A percentile compares a stretch with the other conserved stretches of the same genome.
These are phyloP conservation scores for Bettongia penicillata DNA, from an alignment of 2,113 vertebrate genomes.

Conservation along the genomic window DNA sequence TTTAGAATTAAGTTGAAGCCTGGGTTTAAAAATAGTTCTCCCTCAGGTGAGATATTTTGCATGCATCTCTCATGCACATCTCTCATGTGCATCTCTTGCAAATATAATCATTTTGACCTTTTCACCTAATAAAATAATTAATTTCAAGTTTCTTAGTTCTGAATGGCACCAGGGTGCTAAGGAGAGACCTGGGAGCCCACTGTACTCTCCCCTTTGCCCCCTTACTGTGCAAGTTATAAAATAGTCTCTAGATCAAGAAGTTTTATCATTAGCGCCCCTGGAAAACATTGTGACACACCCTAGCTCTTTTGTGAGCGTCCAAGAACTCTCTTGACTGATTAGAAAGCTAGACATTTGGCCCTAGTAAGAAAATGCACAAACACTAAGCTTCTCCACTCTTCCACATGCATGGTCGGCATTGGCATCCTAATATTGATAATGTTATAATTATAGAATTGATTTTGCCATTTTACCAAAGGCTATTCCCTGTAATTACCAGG, in stretches of 20 bases:
- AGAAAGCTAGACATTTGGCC: not conserved
- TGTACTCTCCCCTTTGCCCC: not conserved
- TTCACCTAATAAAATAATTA: not conserved
- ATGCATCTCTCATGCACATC: not conserved
- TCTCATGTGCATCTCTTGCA: not conserved
- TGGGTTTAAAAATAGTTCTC: not conserved
- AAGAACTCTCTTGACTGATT: not conserved
- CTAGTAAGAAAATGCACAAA: not conserved
- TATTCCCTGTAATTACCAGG: not conserved
- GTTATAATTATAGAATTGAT: not conserved
- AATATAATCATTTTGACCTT: not conserved
- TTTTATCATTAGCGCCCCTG: not conserved
- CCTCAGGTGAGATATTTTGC: not conserved
- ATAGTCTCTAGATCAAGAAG: not conserved
- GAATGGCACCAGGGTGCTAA: not conserved
- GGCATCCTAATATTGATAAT: not conserved
- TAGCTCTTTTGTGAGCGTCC: not conserved
- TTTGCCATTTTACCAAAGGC: not conserved
- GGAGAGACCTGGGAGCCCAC: not conserved
- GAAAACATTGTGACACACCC: not conserved
- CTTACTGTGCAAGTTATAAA: not conserved
- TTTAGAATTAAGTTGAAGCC: slow-evolving; percentile 7
- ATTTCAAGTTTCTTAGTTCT: not conserved
- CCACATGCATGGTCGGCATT: not conserved
- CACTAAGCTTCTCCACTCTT: not conserved